A percentile compares a stretch with the other conserved stretches of the same genome.
Conservation (phyloP, 2,797 vertebrate species). For the Salmo trutta region DNA sequence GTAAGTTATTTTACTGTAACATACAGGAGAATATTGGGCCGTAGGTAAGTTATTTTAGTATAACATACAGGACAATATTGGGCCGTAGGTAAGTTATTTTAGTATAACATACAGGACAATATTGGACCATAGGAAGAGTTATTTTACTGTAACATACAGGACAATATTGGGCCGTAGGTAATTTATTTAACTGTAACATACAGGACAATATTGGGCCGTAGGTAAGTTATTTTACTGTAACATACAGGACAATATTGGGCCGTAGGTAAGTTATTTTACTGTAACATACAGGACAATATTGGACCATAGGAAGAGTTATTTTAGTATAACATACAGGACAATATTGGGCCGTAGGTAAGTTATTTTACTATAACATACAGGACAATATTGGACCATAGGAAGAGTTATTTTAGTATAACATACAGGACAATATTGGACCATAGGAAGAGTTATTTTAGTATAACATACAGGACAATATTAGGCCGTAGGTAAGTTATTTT, state of each 20-base stretch:
- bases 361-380: constrained; percentile 52
- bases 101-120: constrained; percentile 43
- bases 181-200: constrained; percentile 58
- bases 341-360: constrained; percentile 24
- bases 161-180: no score
- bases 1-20: constrained; percentile 57
- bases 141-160: constrained; percentile 50
- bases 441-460: constrained; percentile 51
- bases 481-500: constrained; percentile 37
- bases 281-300: constrained; percentile 43
- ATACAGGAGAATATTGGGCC: constrained; percentile 1
- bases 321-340: constrained; percentile 52
- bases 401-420: constrained; percentile 56
- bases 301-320: no score
- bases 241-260: constrained; percentile 10
- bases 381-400: neutral
- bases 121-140: constrained; percentile 25
- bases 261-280: constrained; percentile 45
- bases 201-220: neutral
- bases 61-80: constrained; percentile 26
- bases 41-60: constrained; percentile 50
- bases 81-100: constrained; percentile 35
- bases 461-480: constrained; percentile 25
- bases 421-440: neutral
- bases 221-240: constrained; percentile 56